Base-by-base conservation (phyloP, 2,888 invertebrate genomes). In the Agrochola macilenta region DNA sequence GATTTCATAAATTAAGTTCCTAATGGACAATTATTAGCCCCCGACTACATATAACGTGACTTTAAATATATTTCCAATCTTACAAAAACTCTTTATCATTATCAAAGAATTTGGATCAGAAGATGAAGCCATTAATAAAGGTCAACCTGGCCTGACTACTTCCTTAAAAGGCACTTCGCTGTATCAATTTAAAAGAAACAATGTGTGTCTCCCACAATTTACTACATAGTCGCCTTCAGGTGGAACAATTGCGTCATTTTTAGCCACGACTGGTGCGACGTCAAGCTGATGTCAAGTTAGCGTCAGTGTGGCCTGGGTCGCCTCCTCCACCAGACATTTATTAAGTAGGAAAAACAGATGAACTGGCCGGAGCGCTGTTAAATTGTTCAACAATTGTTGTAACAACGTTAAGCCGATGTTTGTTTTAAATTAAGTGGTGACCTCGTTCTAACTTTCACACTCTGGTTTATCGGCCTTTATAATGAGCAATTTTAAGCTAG, bases 281-380 rank as follows among this genome's bases (percentile, higher is more conserved):
- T 94, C 95, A 93, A 84, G 82, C 91, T 82, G 87, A 78, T 88
- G 95, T 95, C 95, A 92, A 93, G 93, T 95, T 95, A 95, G 88
- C 90, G 94, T 95, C 95, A 92, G 87, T 83, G 83, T 82, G 88
- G 83, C 86, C 88, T 87, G 87, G 87, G 88, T 87, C 88, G 76
- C 85, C 85, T 89, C 86, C 84, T 85, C 88, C 79, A 89, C 90
- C 87, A 88, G 94, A 95, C 95, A 90, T 93, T 95, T 95, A 95
- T 94, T 93, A 94, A 95, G 92, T 93, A 93, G 91, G 91, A 93
- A 93, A 93, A 92, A 92, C 91, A 91, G 89, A 92, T 88, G 88
- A 88, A 89, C 91, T 83, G 84, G 78, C 85, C 86, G 84, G 86
- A 85, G 73, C 86, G 75, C 84, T 87, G 84, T 88, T 81, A 89